Base-by-base conservation (phyloP, 2,113 vertebrate genomes). In the Tonatia bakeri region DNA sequence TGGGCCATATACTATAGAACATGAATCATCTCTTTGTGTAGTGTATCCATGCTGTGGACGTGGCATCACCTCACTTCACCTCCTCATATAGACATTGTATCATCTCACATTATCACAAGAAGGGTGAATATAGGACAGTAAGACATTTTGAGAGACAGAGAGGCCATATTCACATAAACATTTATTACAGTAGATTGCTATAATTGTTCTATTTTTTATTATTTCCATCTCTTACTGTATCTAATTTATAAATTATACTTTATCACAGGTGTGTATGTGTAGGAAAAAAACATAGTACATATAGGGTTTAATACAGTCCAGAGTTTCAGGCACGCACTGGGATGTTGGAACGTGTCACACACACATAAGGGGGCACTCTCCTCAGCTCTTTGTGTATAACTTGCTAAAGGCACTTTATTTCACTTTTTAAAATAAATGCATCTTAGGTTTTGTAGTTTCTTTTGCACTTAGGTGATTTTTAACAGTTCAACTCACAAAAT, bases 381-480 rank as follows among this genome's bases (percentile, higher is more conserved):
- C n/a, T 87, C 81, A 59, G 28, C n/a, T 87, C 33, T 26, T 77
- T 88, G 11, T 73, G 17, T 93, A 52, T 97, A 87, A 69, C 31
- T 87, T 40, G 45, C 15, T 92, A 90, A 65, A 84, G n/a, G 17
- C 50, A 75, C 26, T 92, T 82, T 80, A 82, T 14, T 73, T 96
- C 28, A 64, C 1, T 80, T 94, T 64, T 28, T 20, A 95, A 90
- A 94, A 69, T 70, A 87, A 88, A 91, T 40, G 20, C 7, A 89
- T 87, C 47, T 82, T 83, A 90, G 76, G 70, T 80, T 69, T 59
- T 90, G 13, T 80, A 22, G 36, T 69, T 84, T 10, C 92, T 95
- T 95, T 96, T 91, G 54, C 36, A 97, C 69, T 89, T 79, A 75
- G 61, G 52, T 88, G 40, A 86, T 91, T 94, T 97, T 93, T 89